phyloP scores from a whole-genome alignment of 2,888 invertebrate genomes.

The Marronus borbonicus region DNA sequence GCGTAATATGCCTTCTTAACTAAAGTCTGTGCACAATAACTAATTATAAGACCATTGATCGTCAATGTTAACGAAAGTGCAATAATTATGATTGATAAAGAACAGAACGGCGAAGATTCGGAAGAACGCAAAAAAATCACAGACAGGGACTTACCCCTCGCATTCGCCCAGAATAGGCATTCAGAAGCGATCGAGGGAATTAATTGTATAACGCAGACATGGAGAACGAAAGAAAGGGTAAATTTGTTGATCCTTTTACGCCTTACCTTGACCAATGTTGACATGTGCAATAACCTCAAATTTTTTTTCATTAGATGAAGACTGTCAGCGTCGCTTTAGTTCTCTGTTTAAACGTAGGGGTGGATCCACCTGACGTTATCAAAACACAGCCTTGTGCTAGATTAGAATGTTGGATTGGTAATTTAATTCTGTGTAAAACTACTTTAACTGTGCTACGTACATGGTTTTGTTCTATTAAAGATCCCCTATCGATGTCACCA shows the following conservation, averaged over 20 bases:
- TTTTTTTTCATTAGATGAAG: slow-evolving; percentile 84
- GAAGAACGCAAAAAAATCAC: slow-evolving; percentile 62
- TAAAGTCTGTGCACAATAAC: slow-evolving; percentile 25
- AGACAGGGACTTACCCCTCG: slow-evolving; percentile 81
- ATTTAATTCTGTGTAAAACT: slow-evolving; percentile 48
- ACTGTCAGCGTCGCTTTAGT: slow-evolving; percentile 99
- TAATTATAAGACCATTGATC: slow-evolving; percentile 15
- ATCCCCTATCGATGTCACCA: slow-evolving; percentile 90
- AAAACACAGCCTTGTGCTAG: slow-evolving; percentile 98
- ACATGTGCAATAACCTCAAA: slow-evolving; percentile 54
- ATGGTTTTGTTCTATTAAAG: slow-evolving; percentile 68
- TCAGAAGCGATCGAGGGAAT: slow-evolving; percentile 81
- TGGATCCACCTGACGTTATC: slow-evolving; percentile 98
- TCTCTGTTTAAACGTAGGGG: slow-evolving; percentile 98
- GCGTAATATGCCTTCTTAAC: slow-evolving; percentile 38
- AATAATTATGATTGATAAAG: slow-evolving; percentile 57
- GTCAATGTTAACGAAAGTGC: slow-evolving; percentile 47
- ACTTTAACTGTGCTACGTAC: neutral
- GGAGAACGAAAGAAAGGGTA: slow-evolving; percentile 95
- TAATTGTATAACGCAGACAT: slow-evolving; percentile 81
- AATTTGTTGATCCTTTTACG: slow-evolving; percentile 57
- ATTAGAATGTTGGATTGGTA: slow-evolving; percentile 97
- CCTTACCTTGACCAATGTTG: slow-evolving; percentile 41
- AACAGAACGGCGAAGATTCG: slow-evolving; percentile 52
- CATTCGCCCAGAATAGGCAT: slow-evolving; percentile 83